Evolutionary conservation across 2,113 vertebrate species (phyloP), one percentile per base, ranked within the genome.

Genomic region (Psettodes erumei): DNA sequence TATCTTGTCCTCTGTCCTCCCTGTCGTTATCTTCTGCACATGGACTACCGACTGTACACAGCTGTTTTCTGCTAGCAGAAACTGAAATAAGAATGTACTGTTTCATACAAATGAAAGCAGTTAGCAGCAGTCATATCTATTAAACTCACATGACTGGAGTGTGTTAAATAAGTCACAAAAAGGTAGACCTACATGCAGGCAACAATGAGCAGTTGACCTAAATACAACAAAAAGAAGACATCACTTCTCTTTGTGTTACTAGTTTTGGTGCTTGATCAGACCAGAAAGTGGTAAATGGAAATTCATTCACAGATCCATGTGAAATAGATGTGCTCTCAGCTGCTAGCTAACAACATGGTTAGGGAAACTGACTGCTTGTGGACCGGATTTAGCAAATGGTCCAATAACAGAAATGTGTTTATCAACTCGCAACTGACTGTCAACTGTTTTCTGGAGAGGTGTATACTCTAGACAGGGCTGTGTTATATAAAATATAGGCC

Each of bases 1-100:
- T 91, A 93, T 93, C 90, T 93, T 90, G 86, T 85, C 82, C 80
- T 82, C 79, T 71, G 77, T 84, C 84, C 89, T 89, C 83, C 78
- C 75, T 60, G 74, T 77, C 45, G 51, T 90, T 91, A 91, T 91
- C 90, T 79, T 33, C 42, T 7, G 56, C 84, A 88, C 67, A 78
- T 73, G 83, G 75, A 81, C 37, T 71, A 38, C 55, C 66, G 73
- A 70, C 59, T 45, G 64, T 42, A 73, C 61, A 48, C 76, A 79
- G 73, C 65, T 86, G 79, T 62, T 60, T 19, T 42, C 45, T 47
- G 70, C 51, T 28, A 30, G 23, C 33, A 51, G 8, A 81, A 73
- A 68, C 19, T 43, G 7, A 50, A 71, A 61, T 30, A 38, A 11
- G 8, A 23, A 16, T 61, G 38, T 35, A 21, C 63, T 32, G n/a